Evolutionary conservation across 2,113 vertebrate genomes (phyloP), one percentile per base, ranked within the genome.

Genomic region (Xiphorhynchus elegans): DNA sequence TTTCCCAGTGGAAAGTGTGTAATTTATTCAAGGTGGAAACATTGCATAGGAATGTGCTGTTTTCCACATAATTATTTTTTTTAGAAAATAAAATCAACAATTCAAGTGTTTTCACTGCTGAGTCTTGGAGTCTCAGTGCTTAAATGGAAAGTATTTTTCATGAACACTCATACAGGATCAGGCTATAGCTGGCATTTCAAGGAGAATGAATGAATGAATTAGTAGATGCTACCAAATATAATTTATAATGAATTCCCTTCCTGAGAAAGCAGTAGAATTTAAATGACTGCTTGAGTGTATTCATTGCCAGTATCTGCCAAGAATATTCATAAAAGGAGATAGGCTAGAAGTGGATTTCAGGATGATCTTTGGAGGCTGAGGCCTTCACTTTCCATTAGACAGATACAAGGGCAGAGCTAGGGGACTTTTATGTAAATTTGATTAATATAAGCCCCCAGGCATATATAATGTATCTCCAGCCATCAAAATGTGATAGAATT

Each of bases 11-110:
- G 40, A 77, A 93, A 81, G 47, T 52, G 26, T 86, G 18, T 89
- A 74, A 95, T 89, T 97, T 89, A 84, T 79, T 87, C 62, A 87
- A 95, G 55, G 78, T 87, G 62, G 70, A 96, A 91, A 80, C 29
- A 40, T 66, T 1, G 2, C 70, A 55, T 35, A 25, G 28, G 31
- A 89, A 52, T 66, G 46, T 69, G 69, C 37, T 68, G 37, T 35
- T 89, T 89, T 58, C 37, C 58, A 55, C 6, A 29, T 20, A n/a
- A 29, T 59, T 37, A 25, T 59, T 29, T 64, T 64, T 81, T 76
- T 52, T 9, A n/a, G 33, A 72, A 92, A 92, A 83, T n/a, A 72
- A 85, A 80, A 68, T 40, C 42, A 83, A 39, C 39, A 59, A 17
- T 39, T 70, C 24, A 50, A 47, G 7, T 40, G 37, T 84, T 74